phyloP scores from a whole-genome alignment of 64 coral and sea anemone genomes.

The Stichodactyla helianthus region DNA sequence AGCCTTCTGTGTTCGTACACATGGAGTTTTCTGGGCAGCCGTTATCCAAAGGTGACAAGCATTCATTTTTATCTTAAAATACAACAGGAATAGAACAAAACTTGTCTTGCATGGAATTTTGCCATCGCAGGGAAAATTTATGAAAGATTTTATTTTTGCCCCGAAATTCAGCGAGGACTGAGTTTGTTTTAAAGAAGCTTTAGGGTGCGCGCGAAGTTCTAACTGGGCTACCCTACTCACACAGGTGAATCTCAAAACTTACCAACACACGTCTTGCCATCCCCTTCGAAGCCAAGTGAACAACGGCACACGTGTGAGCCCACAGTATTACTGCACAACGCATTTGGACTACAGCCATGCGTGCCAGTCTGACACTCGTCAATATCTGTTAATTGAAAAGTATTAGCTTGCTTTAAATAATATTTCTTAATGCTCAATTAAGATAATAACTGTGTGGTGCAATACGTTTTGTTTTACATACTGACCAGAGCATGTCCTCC shows the following conservation, averaged over 20 bases:
- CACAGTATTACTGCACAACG: conserved; percentile 26
- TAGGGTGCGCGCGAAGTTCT: too few relatives aligned
- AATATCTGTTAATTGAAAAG: conserved; percentile 11
- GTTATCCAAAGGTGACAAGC: background rate
- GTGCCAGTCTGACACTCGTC: conserved; percentile 24
- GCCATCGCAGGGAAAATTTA: too few relatives aligned
- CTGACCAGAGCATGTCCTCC: conserved; percentile 46
- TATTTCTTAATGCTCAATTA: too few relatives aligned
- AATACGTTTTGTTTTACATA: background rate
- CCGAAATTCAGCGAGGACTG: too few relatives aligned
- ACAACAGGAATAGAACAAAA: too few relatives aligned
- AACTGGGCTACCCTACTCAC: too few relatives aligned
- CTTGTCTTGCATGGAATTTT: too few relatives aligned
- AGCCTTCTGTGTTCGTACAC: conserved; percentile 22
- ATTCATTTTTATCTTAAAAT: conserved; percentile 30
- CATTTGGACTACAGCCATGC: conserved; percentile 23
- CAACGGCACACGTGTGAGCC: conserved; percentile 30
- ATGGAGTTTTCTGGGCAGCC: background rate
- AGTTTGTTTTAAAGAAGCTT: too few relatives aligned
- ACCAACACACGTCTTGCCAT: conserved; percentile 41
- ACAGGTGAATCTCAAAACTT: background rate
- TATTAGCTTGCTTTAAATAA: background rate
- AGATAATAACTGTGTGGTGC: too few relatives aligned
- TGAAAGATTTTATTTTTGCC: too few relatives aligned
- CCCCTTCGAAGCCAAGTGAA: conserved; percentile 3